Base-by-base conservation (phyloP, 2,113 vertebrate genomes). In the Tragelaphus imberbis region DNA sequence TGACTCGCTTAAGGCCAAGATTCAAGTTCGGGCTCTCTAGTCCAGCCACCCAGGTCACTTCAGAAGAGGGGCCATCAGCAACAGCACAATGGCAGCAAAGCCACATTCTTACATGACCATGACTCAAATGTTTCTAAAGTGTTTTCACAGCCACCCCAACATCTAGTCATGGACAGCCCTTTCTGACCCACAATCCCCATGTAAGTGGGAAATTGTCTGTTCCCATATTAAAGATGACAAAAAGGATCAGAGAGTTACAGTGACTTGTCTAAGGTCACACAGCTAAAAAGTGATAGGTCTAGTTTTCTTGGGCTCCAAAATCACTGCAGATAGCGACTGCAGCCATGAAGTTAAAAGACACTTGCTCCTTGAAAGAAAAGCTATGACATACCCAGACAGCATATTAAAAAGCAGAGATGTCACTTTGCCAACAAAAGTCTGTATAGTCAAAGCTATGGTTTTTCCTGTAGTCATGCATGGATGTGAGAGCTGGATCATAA, bases 181-280 rank as follows among this genome's bases (percentile, higher is more conserved):
- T 40, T 40, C 53, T 36, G 30, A 58, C 58, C 47, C 80, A 84
- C 93, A 28, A 30, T 87, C 65, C 61, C 0, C 0, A 28, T 30
- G 21, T 25, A 44, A 75, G 91, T 11, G 36, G 68, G 92, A 97
- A 95, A 84, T 44, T 68, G 44, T 49, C 88, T 90, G 30, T 91
- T 68, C 51, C 94, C 11, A 49, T 79, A 91, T 68, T 40, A 94
- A 84, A 96, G 53, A 65, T 59, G 90, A 96, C 40, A 71, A 90
- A 55, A 94, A 9, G 36, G 61, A 94, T 51, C n/a, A 53, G 56
- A 88, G 88, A 55, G 14, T 12, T 47, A 21, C 77, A 59, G 6
- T 25, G 21, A 84, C 53, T 77, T 63, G 27, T 53, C 91, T 85
- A 75, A 68, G 59, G 49, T 84, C 53, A 90, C 80, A 90, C 58